Conservation (phyloP, 2,888 invertebrate species). For the Rhagonycha lutea region DNA sequence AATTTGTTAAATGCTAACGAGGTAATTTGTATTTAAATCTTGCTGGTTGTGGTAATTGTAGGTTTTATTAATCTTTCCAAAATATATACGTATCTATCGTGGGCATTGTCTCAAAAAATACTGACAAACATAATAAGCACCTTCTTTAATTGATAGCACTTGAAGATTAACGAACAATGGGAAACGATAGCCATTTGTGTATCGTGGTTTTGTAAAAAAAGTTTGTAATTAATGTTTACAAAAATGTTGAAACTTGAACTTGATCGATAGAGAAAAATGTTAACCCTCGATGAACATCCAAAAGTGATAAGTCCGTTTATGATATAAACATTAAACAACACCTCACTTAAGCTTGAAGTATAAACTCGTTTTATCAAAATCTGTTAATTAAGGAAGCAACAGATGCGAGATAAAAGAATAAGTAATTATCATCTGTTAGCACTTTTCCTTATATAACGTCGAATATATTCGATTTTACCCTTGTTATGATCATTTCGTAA, state of each 20-base stretch:
- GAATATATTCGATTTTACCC: slow-evolving; percentile 25
- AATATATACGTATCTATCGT: slow-evolving; percentile 33
- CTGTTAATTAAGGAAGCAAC: slow-evolving; percentile 16
- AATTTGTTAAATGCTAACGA: background rate
- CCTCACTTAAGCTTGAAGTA: background rate
- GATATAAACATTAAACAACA: background rate
- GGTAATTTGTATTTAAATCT: background rate
- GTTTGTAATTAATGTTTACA: background rate
- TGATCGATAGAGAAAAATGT: background rate
- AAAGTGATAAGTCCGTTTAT: background rate
- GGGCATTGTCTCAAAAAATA: slow-evolving; percentile 42
- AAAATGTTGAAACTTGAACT: background rate
- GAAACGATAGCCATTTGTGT: slow-evolving; percentile 36
- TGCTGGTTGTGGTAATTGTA: slow-evolving; percentile 15
- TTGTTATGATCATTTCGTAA: slow-evolving; percentile 34
- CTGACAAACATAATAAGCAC: slow-evolving; percentile 41
- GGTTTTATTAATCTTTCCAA: slow-evolving; percentile 18
- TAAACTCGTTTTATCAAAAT: background rate
- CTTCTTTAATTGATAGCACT: slow-evolving; percentile 44
- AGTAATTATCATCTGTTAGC: slow-evolving; percentile 25
- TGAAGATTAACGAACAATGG: slow-evolving; percentile 43
- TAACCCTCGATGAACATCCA: background rate
- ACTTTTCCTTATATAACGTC: slow-evolving; percentile 13
- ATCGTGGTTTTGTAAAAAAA: slow-evolving; percentile 7
- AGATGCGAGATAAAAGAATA: slow-evolving; percentile 22